Percentiles rank a stretch among this genome's conserved stretches.
Conservation (phyloP, 2,888 invertebrate species). For the Hololepta plana region DNA sequence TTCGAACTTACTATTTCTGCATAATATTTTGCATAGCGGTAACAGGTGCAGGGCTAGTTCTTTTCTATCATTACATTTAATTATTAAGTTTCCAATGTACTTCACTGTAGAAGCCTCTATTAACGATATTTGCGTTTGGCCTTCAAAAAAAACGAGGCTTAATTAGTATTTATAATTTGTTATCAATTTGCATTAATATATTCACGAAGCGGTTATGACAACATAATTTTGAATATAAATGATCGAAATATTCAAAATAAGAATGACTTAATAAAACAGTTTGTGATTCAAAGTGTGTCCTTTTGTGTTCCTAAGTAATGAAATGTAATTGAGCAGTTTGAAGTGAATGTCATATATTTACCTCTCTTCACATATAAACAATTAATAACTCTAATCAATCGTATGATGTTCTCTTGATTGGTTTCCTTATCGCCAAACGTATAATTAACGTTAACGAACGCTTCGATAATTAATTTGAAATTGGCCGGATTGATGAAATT, state of each 20-base stretch:
- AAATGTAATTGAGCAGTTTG: background rate
- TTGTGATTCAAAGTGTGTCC: too few species aligned
- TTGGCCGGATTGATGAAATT: slow-evolving; percentile 10
- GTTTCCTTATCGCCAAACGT: slow-evolving; percentile 10
- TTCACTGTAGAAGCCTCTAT: slow-evolving; percentile 8
- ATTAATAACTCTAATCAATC: slow-evolving; percentile 12
- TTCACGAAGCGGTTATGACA: background rate
- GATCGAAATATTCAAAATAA: too few species aligned
- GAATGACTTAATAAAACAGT: too few species aligned
- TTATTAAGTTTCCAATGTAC: slow-evolving; percentile 9
- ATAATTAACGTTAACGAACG: slow-evolving; percentile 10
- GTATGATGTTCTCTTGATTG: slow-evolving; percentile 11
- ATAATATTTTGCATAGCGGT: slow-evolving; percentile 11
- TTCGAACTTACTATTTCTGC: slow-evolving; percentile 12
- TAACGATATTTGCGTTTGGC: slow-evolving; percentile 10
- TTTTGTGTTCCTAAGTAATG: too few species aligned
- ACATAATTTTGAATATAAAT: background rate
- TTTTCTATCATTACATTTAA: slow-evolving; percentile 7
- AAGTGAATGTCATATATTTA: slow-evolving; percentile 3
- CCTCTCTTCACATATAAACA: slow-evolving; percentile 11
- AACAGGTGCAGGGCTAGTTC: slow-evolving; percentile 10
- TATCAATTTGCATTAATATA: background rate
- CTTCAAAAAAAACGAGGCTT: slow-evolving; percentile 3
- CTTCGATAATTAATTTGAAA: slow-evolving; percentile 11
- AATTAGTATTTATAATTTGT: background rate